These are phyloP conservation scores for Epistrophella euchroma DNA, from an alignment of 2,888 invertebrate species.

Conservation along the genomic window DNA sequence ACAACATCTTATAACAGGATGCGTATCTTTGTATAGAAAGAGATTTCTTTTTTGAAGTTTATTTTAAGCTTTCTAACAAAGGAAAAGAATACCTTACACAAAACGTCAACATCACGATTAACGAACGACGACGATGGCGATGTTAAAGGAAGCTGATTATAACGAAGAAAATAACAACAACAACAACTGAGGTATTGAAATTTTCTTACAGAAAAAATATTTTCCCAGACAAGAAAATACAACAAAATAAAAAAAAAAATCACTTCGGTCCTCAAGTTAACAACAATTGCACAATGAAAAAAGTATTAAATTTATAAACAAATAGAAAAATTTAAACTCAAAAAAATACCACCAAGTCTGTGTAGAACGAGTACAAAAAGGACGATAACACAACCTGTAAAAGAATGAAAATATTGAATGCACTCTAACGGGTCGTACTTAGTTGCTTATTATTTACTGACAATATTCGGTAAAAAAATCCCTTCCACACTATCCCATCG, in stretches of 20 bases:
- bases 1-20: not conserved
- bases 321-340: slow-evolving; percentile 57
- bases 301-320: slow-evolving; percentile 59
- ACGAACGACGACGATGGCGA: not conserved
- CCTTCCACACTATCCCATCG: no score
- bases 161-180: slow-evolving; percentile 20
- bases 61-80: slow-evolving; percentile 14
- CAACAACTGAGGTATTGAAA: slow-evolving; percentile 49
- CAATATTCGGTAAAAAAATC: no score
- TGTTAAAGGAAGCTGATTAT: slow-evolving; percentile 26
- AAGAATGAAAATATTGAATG: not conserved
- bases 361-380: slow-evolving; percentile 38
- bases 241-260: not conserved
- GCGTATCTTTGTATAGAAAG: not conserved
- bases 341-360: slow-evolving; percentile 40
- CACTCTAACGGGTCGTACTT: not conserved
- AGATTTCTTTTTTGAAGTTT: not conserved
- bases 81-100: slow-evolving; percentile 26
- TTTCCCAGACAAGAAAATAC: not conserved
- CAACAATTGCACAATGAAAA: slow-evolving; percentile 53
- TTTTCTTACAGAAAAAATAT: slow-evolving; percentile 50
- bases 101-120: slow-evolving; percentile 22
- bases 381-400: slow-evolving; percentile 11
- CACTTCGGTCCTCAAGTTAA: slow-evolving; percentile 23
- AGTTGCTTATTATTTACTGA: not conserved